phyloP scores from a whole-genome alignment of 2,797 vertebrate species.

The Thripadectes ignobilis region DNA sequence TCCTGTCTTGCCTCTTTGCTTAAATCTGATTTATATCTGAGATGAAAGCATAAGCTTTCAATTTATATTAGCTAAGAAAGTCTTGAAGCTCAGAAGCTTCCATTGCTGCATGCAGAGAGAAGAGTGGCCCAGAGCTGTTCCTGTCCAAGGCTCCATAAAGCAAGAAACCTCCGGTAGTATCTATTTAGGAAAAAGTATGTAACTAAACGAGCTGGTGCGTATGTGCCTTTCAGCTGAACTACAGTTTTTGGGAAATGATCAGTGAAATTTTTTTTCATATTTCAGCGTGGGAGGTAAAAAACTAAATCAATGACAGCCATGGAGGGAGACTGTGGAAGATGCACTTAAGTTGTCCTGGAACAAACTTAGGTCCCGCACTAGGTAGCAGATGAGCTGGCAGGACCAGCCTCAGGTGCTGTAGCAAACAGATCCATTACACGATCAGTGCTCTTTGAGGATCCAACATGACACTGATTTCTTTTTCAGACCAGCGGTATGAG shows the following conservation, averaged over 20 bases:
- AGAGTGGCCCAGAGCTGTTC: not conserved
- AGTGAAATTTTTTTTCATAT: not conserved
- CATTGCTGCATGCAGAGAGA: not conserved
- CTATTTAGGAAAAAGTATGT: not conserved
- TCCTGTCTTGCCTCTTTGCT: not conserved
- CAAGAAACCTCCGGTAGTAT: fast-evolving
- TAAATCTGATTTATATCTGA: not conserved
- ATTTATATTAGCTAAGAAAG: not conserved
- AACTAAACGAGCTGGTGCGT: not conserved
- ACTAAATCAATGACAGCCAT: not conserved
- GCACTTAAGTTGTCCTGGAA: not conserved
- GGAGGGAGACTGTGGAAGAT: not conserved
- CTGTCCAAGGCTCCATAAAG: not conserved
- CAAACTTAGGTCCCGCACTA: not conserved
- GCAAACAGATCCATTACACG: not conserved
- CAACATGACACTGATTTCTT: not conserved
- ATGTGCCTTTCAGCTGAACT: not conserved
- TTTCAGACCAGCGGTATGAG: not conserved
- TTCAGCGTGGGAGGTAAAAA: not conserved
- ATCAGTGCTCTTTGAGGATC: not conserved
- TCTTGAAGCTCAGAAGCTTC: not conserved
- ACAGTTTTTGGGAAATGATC: not conserved
- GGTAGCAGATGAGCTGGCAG: not conserved
- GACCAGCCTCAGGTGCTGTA: not conserved
- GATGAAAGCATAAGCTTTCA: not conserved